Conservation (phyloP, 2,113 vertebrate genomes). For the Aythya baeri region DNA sequence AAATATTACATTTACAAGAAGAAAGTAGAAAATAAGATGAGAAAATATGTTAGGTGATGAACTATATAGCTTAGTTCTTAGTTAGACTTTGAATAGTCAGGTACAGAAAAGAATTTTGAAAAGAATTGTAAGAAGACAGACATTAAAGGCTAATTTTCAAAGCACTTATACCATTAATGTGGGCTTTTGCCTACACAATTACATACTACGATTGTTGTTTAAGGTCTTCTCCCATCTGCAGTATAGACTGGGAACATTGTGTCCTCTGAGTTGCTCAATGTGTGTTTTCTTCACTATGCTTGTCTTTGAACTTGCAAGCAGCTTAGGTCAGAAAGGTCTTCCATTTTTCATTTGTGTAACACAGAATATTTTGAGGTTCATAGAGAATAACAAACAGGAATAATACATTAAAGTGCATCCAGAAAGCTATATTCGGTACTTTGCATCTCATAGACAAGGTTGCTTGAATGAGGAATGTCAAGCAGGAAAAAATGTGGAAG, state of each 20-base stretch:
- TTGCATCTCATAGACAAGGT: not conserved
- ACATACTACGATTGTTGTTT: not conserved
- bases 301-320: not conserved
- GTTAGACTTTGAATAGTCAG: not conserved
- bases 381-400: not conserved
- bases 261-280: not conserved
- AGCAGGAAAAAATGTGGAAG: not conserved
- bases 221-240: not conserved
- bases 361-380: not conserved
- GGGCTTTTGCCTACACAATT: not conserved
- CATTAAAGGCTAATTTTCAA: conserved; percentile 4
- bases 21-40: not conserved
- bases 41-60: not conserved
- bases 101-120: not conserved
- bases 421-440: not conserved
- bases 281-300: not conserved
- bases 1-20: not conserved
- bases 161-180: not conserved
- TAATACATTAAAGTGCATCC: not conserved
- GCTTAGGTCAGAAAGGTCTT: not conserved
- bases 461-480: not conserved
- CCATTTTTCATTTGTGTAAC: not conserved
- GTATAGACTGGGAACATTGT: not conserved
- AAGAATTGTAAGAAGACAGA: not conserved
- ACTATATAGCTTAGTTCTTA: not conserved